Percentiles rank a stretch among this genome's conserved stretches.
Evolutionary conservation across 2,888 invertebrate species (phyloP).

Genomic region (Melieria crassipennis): DNA sequence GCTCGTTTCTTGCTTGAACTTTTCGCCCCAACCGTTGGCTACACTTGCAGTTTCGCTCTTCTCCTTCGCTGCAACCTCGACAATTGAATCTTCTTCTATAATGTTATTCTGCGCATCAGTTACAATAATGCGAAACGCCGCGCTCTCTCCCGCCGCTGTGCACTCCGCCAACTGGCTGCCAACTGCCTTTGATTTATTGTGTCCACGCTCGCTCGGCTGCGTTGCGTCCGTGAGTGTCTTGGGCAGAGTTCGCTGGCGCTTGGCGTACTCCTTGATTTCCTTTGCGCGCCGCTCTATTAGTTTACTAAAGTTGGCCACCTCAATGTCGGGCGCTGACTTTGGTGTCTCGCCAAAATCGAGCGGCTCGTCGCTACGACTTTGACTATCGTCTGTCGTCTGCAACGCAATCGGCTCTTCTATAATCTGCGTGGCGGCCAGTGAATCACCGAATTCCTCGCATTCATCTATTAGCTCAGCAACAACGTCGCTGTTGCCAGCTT

Average conservation of each 20-base stretch:
- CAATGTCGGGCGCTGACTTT: conserved; percentile 59
- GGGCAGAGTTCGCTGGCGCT: conserved; percentile 19
- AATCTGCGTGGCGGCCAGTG: too few species aligned
- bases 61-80: conserved; percentile 33
- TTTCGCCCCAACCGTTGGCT: too few species aligned
- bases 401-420: not conserved
- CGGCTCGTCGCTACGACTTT: not conserved
- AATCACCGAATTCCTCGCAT: too few species aligned
- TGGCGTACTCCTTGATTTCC: conserved; percentile 48
- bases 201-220: too few species aligned
- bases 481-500: too few species aligned
- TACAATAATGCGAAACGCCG: conserved; percentile 60
- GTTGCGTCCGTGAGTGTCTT: conserved; percentile 24
- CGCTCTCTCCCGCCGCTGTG: not conserved
- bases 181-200: too few species aligned
- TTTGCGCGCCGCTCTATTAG: conserved; percentile 58
- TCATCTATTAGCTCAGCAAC: too few species aligned
- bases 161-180: not conserved
- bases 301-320: conserved; percentile 58
- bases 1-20: too few species aligned
- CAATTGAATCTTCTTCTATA: conserved; percentile 63
- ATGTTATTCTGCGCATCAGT: conserved; percentile 64
- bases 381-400: conserved; percentile 1
- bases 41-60: not conserved
- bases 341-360: conserved; percentile 49